Conservation (phyloP, 2,888 invertebrate genomes). For the Argyresthia goedartella region DNA sequence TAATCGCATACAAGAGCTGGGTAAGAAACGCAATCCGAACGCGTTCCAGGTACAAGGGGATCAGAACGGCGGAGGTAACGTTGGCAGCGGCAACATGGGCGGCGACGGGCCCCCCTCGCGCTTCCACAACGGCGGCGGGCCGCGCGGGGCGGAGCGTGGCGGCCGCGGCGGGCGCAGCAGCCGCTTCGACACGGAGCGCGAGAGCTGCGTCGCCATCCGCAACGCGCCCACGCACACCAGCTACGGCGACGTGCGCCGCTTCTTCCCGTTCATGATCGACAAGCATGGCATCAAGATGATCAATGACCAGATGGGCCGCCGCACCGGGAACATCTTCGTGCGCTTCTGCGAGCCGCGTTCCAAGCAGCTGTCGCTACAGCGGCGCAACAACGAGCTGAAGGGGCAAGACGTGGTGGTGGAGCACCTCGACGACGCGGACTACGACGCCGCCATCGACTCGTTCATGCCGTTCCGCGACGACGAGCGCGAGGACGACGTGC, state of each 20-base stretch:
- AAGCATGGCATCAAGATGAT: conserved; percentile 89
- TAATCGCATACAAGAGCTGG: conserved; percentile 57
- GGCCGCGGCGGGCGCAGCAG: conserved; percentile 29
- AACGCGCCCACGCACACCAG: conserved; percentile 81
- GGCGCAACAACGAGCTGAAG: conserved; percentile 75
- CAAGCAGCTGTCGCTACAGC: conserved; percentile 78
- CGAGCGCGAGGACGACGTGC: conserved; percentile 38
- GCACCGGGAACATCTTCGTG: conserved; percentile 85
- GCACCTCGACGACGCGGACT: conserved; percentile 78
- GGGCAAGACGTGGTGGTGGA: conserved; percentile 77
- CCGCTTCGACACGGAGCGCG: conserved; percentile 38
- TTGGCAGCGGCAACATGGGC: conserved; percentile 16
- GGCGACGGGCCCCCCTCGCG: conserved; percentile 12
- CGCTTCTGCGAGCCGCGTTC: conserved; percentile 80
- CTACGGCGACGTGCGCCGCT: conserved; percentile 84
- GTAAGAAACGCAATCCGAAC: conserved; percentile 71
- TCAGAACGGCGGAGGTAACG: conserved; percentile 25
- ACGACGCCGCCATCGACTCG: conserved; percentile 81
- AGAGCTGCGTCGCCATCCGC: conserved; percentile 77
- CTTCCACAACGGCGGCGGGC: conserved; percentile 9
- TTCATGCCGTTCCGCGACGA: conserved; percentile 70
- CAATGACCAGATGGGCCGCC: conserved; percentile 82
- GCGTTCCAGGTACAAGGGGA: conserved; percentile 64
- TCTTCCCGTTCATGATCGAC: conserved; percentile 87
- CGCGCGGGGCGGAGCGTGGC: conserved; percentile 19